Conservation (phyloP, 2,113 vertebrate genomes). For the Pituophis catenifer region DNA sequence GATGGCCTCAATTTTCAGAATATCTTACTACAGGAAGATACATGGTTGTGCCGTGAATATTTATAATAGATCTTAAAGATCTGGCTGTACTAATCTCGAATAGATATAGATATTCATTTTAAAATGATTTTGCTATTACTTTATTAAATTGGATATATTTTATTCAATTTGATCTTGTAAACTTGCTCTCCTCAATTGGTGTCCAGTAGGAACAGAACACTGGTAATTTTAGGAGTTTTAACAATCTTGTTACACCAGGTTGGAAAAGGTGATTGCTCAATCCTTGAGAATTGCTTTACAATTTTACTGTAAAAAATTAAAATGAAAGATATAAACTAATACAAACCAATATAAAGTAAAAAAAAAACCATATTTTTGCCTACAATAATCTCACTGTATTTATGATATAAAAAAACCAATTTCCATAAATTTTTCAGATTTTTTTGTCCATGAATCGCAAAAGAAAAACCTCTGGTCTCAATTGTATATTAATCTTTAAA, state of each 20-base stretch:
- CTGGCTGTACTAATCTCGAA: background rate
- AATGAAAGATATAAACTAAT: background rate
- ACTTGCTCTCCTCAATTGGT: background rate
- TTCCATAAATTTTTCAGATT: background rate
- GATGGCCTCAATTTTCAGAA: background rate
- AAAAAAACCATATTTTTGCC: background rate
- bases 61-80: background rate
- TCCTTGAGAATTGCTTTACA: background rate
- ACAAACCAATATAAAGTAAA: background rate
- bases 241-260: background rate
- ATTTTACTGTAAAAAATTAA: background rate
- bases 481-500: background rate
- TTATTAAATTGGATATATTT: background rate
- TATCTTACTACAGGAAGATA: background rate
- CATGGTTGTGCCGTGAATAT: background rate
- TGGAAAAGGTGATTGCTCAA: background rate
- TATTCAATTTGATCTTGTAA: background rate
- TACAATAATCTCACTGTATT: background rate
- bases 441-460: background rate
- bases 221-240: background rate
- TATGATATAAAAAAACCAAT: background rate
- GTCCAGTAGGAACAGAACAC: background rate
- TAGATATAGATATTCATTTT: background rate
- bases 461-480: background rate
- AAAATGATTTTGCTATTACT: background rate